phyloP scores from a whole-genome alignment of 2,113 vertebrate species.

The Pogona vitticeps region DNA sequence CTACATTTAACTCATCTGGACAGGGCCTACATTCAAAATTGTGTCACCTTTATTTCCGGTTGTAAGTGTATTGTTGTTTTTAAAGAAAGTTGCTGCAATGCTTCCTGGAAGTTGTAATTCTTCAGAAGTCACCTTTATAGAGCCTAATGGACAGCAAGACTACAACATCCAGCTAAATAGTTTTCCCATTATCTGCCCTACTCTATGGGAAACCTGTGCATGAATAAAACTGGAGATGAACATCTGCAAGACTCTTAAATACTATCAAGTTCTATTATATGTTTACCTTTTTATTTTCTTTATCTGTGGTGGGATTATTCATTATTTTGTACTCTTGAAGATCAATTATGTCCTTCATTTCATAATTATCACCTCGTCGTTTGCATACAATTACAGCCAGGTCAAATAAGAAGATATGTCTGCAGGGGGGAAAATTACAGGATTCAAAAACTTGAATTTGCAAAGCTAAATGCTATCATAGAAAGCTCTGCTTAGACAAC shows the following conservation, averaged over 20 bases:
- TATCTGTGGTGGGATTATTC: constrained; percentile 95
- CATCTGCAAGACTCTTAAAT: neutral
- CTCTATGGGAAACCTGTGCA: neutral
- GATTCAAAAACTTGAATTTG: constrained; percentile 26
- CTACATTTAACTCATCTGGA: too few relatives aligned
- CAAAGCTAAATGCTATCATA: neutral
- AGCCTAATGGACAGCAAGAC: too few relatives aligned
- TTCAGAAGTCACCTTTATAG: too few relatives aligned
- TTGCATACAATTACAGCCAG: constrained; percentile 94
- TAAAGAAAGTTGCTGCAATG: too few relatives aligned
- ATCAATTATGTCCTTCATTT: constrained; percentile 98
- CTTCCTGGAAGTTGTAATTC: too few relatives aligned
- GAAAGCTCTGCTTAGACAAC: neutral
- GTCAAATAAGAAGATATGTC: constrained; percentile 97
- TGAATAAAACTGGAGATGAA: neutral
- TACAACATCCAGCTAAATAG: neutral
- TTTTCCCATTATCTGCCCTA: neutral
- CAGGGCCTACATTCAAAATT: too few relatives aligned
- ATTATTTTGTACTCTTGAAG: constrained; percentile 95
- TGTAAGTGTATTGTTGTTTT: too few relatives aligned
- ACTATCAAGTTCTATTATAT: neutral
- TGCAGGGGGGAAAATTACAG: constrained; percentile 61
- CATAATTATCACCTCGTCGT: constrained; percentile 93
- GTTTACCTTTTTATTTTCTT: constrained; percentile 94
- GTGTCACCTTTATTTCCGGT: too few relatives aligned